Base-by-base conservation (phyloP, 2,888 invertebrate species). In the Stenolophus ochropezus region DNA sequence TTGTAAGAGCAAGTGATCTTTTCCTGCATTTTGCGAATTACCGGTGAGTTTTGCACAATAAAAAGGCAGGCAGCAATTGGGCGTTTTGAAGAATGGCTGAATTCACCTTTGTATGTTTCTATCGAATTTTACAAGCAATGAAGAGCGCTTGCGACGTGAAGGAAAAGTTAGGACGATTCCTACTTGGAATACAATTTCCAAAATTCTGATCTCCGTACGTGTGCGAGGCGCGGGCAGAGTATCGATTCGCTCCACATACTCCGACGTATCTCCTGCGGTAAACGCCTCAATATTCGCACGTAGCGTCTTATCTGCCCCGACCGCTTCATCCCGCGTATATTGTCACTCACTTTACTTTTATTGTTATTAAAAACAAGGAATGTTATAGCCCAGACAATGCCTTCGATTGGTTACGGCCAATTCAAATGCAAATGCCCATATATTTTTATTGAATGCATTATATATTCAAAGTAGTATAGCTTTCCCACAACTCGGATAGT, bases 261-360 rank as follows among this genome's bases (percentile, higher is more conserved):
- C 0, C 33, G 33, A 42, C 33, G 33, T 42, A 42, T 42, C 33
- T 42, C 33, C 33, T 42, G 33, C 69, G 69, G 69, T 69, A 69
- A 79, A 79, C 61, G 79, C 79, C 49, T 79, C 79, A 79, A 79
- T 79, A 69, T 79, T 79, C 79, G 69, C 79, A 79, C 69, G 79
- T 42, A 49, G 47, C 20, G 25, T 23, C 53, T 75, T 33, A 61
- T 65, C 71, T 69, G 53, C 1, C 6, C 8, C 4, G 11, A 42
- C 42, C 49, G 73, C 51, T 80, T 56, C 80, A 73, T 73, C 47
- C 20, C 58, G 71, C 47, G 56, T 33, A 73, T 71, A 80, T 80
- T 80, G 80, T 80, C 80, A 80, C 73, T 80, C 80, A 73, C 80
- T 80, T 80, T 73, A 73, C 80, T 80, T 80, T 80, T 80, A 80